Percentiles rank a stretch among this genome's conserved stretches.
Conservation (phyloP, 2,888 invertebrate genomes). For the Drosophila imparisetae region DNA sequence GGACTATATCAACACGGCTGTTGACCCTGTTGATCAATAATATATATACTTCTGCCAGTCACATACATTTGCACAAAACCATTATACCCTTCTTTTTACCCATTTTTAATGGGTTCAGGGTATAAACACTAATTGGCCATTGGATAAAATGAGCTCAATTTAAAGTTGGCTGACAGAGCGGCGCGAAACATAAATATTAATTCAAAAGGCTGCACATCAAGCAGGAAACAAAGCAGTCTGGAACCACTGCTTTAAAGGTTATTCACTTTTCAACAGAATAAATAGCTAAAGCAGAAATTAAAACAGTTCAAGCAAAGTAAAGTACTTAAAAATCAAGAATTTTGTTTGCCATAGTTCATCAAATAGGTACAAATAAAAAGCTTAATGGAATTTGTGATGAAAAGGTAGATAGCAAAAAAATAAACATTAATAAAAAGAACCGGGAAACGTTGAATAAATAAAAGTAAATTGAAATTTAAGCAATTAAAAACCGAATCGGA, state of each 20-base stretch:
- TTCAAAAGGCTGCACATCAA: conserved; percentile 22
- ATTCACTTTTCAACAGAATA: conserved; percentile 20
- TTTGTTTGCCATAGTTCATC: neutral
- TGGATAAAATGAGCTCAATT: conserved; percentile 63
- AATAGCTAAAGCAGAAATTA: neutral
- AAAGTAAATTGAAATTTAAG: neutral
- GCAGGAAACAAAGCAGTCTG: conserved; percentile 16
- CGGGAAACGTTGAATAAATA: neutral
- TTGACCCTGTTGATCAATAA: too few relatives aligned
- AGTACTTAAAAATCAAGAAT: neutral
- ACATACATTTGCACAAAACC: too few relatives aligned
- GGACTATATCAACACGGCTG: too few relatives aligned
- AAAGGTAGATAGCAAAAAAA: neutral
- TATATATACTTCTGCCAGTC: too few relatives aligned
- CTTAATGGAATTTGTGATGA: neutral
- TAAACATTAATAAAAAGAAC: neutral
- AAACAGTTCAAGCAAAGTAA: neutral
- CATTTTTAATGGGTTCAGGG: too few relatives aligned
- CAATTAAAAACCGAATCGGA: neutral
- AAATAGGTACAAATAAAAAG: neutral
- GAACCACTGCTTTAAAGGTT: conserved; percentile 17
- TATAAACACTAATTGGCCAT: conserved; percentile 63
- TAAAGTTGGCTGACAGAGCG: conserved; percentile 42
- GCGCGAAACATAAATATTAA: conserved; percentile 36
- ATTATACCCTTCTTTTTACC: too few relatives aligned